Evolutionary conservation across 2,888 invertebrate species (phyloP), one percentile per base, ranked within the genome.

Genomic region (Brachyptera putata): DNA sequence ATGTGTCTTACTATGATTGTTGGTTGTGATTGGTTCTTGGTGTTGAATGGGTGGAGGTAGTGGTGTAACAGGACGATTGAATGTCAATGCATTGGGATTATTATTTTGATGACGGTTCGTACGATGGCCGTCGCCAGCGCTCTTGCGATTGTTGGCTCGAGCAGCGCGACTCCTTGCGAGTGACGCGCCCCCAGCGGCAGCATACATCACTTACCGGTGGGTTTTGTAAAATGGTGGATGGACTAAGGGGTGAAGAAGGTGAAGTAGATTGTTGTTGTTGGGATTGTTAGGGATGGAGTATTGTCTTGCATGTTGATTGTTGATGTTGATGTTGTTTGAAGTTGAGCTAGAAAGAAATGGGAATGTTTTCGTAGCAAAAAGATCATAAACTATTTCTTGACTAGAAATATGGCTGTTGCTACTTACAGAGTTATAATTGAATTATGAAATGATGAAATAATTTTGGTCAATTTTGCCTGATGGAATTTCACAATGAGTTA

Each of bases 121-220:
- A 81, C 70, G 80, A 80, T 65, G 75, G 75, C 66, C 76, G 67
- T 68, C 76, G 75, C 67, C 78, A 75, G 68, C 75, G 69, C 79
- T 78, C 69, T 76, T 76, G 67, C 76, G 75, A 56, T 78, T 76
- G 71, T 80, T 80, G 57, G 79, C 77, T 71, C 81, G 79, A 63
- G 83, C 78, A 67, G 87, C 87, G 78, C 87, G 87, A 72, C 90
- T 85, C 78, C 87, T 89, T 75, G 91, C 90, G 77, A 91, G 81
- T 73, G 89, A 89, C 72, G 90, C 89, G 76, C 90, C 91, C 75
- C 91, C 91, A 74, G 91, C 91, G 74, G 91, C 91, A 73, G 91
- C 91, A 82, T 91, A 91, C 91, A 91, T 91, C 18, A 18, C 43
- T n/a, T n/a, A n/a, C n/a, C n/a, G n/a, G n/a, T n/a, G n/a, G n/a